Percentiles rank a stretch among this genome's conserved stretches.
Conservation (phyloP, 2,113 vertebrate species). For the Neotoma lepida region DNA sequence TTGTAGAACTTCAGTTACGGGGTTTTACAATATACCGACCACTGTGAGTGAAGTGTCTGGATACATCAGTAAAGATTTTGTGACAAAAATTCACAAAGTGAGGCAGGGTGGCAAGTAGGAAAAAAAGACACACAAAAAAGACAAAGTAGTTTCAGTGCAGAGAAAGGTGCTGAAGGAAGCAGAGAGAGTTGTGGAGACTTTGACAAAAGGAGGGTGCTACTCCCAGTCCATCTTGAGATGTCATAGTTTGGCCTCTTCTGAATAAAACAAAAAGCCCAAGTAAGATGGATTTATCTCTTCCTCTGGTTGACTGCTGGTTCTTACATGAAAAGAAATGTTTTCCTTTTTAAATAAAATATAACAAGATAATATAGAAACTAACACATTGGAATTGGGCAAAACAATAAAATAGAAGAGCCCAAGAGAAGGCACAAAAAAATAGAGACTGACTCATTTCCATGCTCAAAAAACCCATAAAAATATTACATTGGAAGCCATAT, state of each 20-base stretch:
- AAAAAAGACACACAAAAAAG: too few relatives aligned
- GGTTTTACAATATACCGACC: not conserved
- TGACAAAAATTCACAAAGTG: not conserved
- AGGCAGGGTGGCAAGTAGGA: accelerated
- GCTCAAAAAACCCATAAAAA: not conserved
- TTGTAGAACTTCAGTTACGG: not conserved
- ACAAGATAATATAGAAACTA: not conserved
- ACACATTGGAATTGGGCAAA: not conserved
- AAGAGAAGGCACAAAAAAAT: not conserved
- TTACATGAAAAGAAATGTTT: not conserved
- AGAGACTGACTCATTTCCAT: not conserved
- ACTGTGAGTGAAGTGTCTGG: not conserved
- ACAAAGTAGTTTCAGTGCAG: not conserved
- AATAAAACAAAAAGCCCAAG: not conserved
- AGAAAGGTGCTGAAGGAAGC: not conserved
- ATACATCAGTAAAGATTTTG: not conserved
- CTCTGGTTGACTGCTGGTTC: not conserved
- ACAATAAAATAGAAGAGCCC: not conserved
- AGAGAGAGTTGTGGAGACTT: not conserved
- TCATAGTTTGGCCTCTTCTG: not conserved
- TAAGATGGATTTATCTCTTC: not conserved
- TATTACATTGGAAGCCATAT: not conserved
- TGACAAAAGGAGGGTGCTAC: not conserved
- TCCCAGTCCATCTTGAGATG: not conserved
- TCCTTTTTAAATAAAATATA: not conserved